Base-by-base conservation (phyloP, 1,140 invertebrate species). In the Zaprionus kolodkinae region DNA sequence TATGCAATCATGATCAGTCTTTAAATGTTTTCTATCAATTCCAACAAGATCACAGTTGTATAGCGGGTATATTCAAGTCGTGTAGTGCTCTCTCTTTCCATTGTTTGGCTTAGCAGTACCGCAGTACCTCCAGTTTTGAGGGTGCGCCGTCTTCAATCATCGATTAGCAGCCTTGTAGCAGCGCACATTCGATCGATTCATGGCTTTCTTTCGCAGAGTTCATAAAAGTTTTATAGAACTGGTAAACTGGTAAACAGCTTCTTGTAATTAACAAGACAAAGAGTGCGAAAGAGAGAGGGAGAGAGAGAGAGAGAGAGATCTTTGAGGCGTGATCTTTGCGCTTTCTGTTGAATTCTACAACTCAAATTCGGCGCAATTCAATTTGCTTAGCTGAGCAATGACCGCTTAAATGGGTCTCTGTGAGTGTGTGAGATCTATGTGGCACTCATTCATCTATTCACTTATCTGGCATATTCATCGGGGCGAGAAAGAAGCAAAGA, bases 391-490 rank as follows among this genome's bases (percentile, higher is more conserved):
- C 38, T 64, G 59, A 64, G 59, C 72, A 64, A 67, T 73, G 71
- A 62, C 65, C 65, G 65, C 48, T 56, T 55, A 27, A 56, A 36
- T 57, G 30, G 43, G 21, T 35, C 7, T 35, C 21, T 21, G 21
- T 21, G 21, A 21, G 11, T 59, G 11, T 27, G 50, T 25, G 11
- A 9, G n/a, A 45, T 45, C n/a, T 64, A 27, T 65, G 52, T 55
- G 52, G 52, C 60, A 30, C 33, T 35, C 61, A 52, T 59, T 30
- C 38, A 72, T 60, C 15, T 54, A 54, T 60, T 27, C 21, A 67
- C 55, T 59, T 67, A 72, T 72, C 61, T 60, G 59, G 63, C 45
- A 72, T 60, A 60, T 55, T 60, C 27, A 72, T 74, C 45, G 52
- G 57, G 48, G 40, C 48, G 64, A 67, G 17, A 25, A 40, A 43